Conservation (phyloP, 2,113 vertebrate genomes). For the Ctenodactylus gundi region DNA sequence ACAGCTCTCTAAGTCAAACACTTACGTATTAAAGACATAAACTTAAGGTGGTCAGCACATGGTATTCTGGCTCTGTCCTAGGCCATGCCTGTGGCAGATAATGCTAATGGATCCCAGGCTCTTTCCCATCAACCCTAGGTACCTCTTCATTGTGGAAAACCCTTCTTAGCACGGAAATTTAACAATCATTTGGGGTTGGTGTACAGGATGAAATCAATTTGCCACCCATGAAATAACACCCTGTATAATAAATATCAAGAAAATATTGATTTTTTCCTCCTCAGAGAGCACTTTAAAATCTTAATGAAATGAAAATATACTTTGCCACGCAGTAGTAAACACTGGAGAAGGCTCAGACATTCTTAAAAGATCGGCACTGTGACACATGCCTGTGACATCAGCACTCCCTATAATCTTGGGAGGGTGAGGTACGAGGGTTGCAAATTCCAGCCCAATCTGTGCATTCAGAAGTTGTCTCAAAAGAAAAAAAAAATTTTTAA, state of each 20-base stretch:
- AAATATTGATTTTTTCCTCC: not conserved
- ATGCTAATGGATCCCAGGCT: not conserved
- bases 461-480: too few species aligned
- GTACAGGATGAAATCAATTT: not conserved
- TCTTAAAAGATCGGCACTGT: not conserved
- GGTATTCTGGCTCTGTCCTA: not conserved
- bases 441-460: too few species aligned
- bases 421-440: too few species aligned
- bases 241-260: slow-evolving; percentile 6
- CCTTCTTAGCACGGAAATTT: not conserved
- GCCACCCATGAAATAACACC: not conserved
- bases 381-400: too few species aligned
- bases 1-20: not conserved
- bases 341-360: not conserved
- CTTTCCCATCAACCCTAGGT: not conserved
- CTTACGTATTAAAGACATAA: not conserved
- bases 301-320: slow-evolving; percentile 26
- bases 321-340: not conserved
- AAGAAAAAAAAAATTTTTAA: too few species aligned
- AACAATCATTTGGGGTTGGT: not conserved
- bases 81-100: not conserved
- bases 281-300: not conserved
- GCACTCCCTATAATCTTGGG: too few species aligned
- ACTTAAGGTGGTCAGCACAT: not conserved
- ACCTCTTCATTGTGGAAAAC: not conserved